Evolutionary conservation across 2,113 vertebrate species (phyloP), one percentile per base, ranked within the genome.

Genomic region (Istiophorus platypterus): DNA sequence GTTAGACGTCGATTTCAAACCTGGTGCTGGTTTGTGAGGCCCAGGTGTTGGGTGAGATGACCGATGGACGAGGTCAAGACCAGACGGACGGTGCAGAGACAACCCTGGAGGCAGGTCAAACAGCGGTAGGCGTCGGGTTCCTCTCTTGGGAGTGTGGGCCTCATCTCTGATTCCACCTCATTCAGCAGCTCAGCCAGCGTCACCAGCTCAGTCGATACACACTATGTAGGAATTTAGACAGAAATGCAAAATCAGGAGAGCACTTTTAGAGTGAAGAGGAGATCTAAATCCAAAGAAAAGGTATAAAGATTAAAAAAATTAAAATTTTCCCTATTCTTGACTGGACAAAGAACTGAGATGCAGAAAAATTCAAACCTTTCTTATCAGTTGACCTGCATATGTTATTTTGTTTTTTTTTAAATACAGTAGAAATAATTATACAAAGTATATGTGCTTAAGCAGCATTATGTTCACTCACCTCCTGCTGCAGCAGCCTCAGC

Each of bases 131-230:
- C 92, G 22, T 92, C 87, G 31, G 82, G 86, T 59, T 84, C 66
- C 47, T 91, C 91, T 9, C 73, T 85, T 2, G 74, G 89, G 18
- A 80, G 26, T 0, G 72, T 61, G 0, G 85, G 88, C 61, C 76
- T 87, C 72, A 94, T 68, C 27, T 95, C 90, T 37, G 92, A 49
- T 0, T 91, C 87, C 78, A 96, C 90, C 49, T 94, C 93, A 75
- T 92, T 92, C 87, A 97, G 56, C 84, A 96, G 94, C 0, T 94
- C 82, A 93, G 90, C 18, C 87, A 96, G 92, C 95, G 87, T 72
- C 77, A 63, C 9, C 78, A 95, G 57, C 73, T 93, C 91, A 34
- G 80, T 20, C 1, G 80, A 91, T 4, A 92, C 17, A 77, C 91
- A 92, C 94, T 95, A 7, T 2, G 12, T 1, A 62, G 27, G 12